Conservation (phyloP, 2,888 invertebrate species). For the Leistus spinibarbis region DNA sequence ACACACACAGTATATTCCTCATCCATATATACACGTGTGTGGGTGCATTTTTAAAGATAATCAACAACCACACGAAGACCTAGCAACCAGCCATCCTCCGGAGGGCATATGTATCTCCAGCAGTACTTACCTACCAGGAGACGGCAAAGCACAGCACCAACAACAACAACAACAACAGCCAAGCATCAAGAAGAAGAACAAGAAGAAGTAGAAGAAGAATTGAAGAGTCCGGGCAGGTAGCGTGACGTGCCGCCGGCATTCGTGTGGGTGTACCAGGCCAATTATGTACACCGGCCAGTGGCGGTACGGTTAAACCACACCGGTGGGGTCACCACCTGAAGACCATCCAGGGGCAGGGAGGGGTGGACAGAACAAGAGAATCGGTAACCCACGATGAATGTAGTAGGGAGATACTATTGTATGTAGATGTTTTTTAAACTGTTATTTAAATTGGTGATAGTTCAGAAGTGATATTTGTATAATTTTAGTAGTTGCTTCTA, state of each 20-base stretch:
- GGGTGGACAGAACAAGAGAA: background rate
- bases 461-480: background rate
- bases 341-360: background rate
- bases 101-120: background rate
- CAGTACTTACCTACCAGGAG: background rate
- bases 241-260: conserved; percentile 35
- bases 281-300: conserved; percentile 23
- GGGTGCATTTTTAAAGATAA: conserved; percentile 20
- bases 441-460: background rate
- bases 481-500: too few species aligned
- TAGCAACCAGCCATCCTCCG: background rate
- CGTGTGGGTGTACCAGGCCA: conserved; percentile 36
- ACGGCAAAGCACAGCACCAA: background rate
- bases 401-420: background rate
- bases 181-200: conserved; percentile 11
- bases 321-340: background rate
- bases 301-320: background rate
- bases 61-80: background rate
- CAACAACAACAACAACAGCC: background rate
- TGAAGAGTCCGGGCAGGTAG: conserved; percentile 28
- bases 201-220: conserved; percentile 10
- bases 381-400: background rate
- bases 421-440: background rate
- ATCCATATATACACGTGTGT: conserved; percentile 15
- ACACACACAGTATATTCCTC: background rate